Base-by-base conservation (phyloP, 2,888 invertebrate genomes). In the Andrena praecox region DNA sequence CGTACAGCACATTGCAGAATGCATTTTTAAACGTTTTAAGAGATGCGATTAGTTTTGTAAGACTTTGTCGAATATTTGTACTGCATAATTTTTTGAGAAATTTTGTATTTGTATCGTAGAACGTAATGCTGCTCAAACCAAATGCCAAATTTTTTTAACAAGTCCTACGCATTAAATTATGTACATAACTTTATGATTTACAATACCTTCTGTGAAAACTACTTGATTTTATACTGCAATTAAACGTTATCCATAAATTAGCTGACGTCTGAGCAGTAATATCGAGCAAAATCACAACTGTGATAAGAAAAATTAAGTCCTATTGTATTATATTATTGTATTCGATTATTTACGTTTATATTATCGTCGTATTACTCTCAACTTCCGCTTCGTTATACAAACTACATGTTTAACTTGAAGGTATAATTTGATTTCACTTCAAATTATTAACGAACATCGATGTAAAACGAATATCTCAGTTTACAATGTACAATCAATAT, bases 281-380 rank as follows among this genome's bases (percentile, higher is more conserved):
- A 67, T 77, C 64, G 70, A 82, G 50, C 54, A 78, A 83, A 84
- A 83, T 88, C 88, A 88, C 88, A 80, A 64, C 88, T 88, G 88
- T 88, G 88, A 88, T 88, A 88, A 70, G n/a, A n/a, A 63, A 85
- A 80, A 54, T 71, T 62, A 50, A 77, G 59, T 84, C 66, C 67
- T 82, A 63, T 73, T 64, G 16, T 63, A 72, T 60, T 67, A 27
- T 70, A 62, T 62, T 68, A 72, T 29, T 75, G 20, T 68, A 69
- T 74, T 70, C 35, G 54, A 60, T 48, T 42, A 50, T 48, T 7
- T 48, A 60, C 54, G 54, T 67, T 31, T 31, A 60, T 48, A 70
- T 67, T 31, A 52, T 50, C 29, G 2, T 79, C 33, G 7, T 24
- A 42, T 62, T 60, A 42, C 16, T 42, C 54, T 67, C 56, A 62